Evolutionary conservation across 2,888 invertebrate species (phyloP), one percentile per base, ranked within the genome.

Genomic region (Pyrochroa serraticornis): DNA sequence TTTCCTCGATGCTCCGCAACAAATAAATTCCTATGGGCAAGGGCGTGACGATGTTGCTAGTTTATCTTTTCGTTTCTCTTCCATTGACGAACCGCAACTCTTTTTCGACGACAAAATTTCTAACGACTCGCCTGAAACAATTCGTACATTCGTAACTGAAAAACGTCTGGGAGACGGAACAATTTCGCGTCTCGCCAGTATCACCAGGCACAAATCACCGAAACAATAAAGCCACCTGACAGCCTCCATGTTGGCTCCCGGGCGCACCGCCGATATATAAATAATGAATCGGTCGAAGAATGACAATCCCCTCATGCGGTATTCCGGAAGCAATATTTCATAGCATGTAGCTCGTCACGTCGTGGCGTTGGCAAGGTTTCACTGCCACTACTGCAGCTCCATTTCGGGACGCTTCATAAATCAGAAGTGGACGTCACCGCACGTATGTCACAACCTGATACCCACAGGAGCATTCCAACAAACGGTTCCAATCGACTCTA

Each of bases 271-370:
- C 44, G 42, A 49, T 49, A 56, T 49, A 56, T 56, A 56, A 56
- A 56, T 56, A 56, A 56, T 56, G 56, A 43, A 56, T 42, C 56
- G 42, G 47, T 41, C 30, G 56, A 56, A 56, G 56, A 56, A 56
- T 56, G 56, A 56, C 56, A 58, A 62, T 54, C 49, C 48, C 35
- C 14, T 39, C 58, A 32, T 58, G 47, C 56, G 49, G 44, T 42
- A 38, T 51, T 46, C 55, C 54, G 47, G 58, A 49, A 36, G 51
- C 48, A 49, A 60, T 63, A 63, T 60, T 55, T 63, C 60, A 63
- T 49, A 41, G 58, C 30, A 10, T 35, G 42, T 50, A 51, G 45
- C 49, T 62, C 59, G 56, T 62, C 59, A 59, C 53, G 50, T 48
- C 55, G 45, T 38, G 3, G 43, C 44, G 22, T 22, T 22, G 3